Base-by-base conservation (phyloP, 2,113 vertebrate genomes). In the Trichomycterus rosablanca region DNA sequence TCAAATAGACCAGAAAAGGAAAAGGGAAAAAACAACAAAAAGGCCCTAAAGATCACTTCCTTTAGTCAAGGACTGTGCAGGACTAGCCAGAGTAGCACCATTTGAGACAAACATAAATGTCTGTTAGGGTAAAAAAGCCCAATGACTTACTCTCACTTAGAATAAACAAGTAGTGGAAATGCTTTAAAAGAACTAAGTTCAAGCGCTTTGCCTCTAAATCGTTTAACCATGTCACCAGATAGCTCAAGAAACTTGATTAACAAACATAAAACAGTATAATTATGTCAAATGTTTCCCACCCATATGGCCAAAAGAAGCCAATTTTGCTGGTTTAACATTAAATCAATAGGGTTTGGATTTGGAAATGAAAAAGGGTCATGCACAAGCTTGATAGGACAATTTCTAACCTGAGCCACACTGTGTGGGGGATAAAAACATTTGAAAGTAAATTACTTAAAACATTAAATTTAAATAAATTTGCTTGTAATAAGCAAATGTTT, bases 31-130 rank as follows among this genome's bases (percentile, higher is more conserved):
- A 35, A 44, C 12, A 1, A 54, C 30, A 49, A 3, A 6, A 30
- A 49, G n/a, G n/a, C n/a, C n/a, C n/a, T 5, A 52, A 20, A 39
- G 5, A 8, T 15, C 45, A 57, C 23, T 37, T 23, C 70, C 64
- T 45, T 59, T n/a, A 16, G 34, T 16, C 24, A 32, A 69, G 60
- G 65, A 77, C 56, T 18, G 34, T 69, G 57, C 35, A 43, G 59
- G 65, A 71, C 42, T 55, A 61, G 50, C 59, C 57, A 59, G 45
- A 30, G 51, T 56, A 74, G 66, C 74, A 72, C 68, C 74, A 37
- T 72, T 52, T 59, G 63, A 62, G 52, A 70, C 45, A 55, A 65
- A 60, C 7, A 50, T 50, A 60, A 57, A 5, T 8, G 39, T 32
- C 34, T 10, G 15, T 4, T 30, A 30, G n/a, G n/a, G n/a, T n/a